Evolutionary conservation across 1,140 invertebrate species (phyloP), one percentile per base, ranked within the genome.

Genomic region (Aradophagus sp.): DNA sequence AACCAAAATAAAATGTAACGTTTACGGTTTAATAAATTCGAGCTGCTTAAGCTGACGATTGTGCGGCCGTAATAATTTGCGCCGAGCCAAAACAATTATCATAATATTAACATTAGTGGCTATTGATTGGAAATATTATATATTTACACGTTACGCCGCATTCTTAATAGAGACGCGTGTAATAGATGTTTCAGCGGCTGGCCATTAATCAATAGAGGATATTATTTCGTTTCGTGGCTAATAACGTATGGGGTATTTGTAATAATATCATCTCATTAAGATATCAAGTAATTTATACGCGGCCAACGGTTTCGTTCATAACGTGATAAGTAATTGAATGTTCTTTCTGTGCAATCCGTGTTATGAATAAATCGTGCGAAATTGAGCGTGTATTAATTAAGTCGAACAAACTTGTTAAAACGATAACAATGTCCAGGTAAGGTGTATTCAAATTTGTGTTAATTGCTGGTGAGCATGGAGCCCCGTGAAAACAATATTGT

Each of bases 301-400:
- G 13, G 20, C 34, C 48, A 61, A 69, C 56, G 35, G 65, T 69
- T 61, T 61, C 42, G 65, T 50, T 53, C 42, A 61, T 69, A 47
- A 53, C 34, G 31, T 44, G 55, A 61, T 69, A 69, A 69, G 66
- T 69, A 69, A 69, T 56, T 69, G 58, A 69, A 69, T 62, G 50
- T 62, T 52, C 36, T 58, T 62, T 56, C 36, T 15, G 36, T 56
- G 32, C 52, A 62, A 56, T 61, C 56, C 48, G 36, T 13, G 42
- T 16, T 48, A 42, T 23, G 50, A 69, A 69, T 69, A 58, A 69
- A 62, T 69, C 66, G 66, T 34, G 56, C 58, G 66, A 62, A 62
- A 69, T 58, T 69, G 66, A 69, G 52, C 50, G 26, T 62, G 58
- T 59, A 62, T 69, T 69, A 69, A 69, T 62, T 69, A 69, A 69